Conservation (phyloP, 2,797 vertebrate species). For the Epinephelus coioides region DNA sequence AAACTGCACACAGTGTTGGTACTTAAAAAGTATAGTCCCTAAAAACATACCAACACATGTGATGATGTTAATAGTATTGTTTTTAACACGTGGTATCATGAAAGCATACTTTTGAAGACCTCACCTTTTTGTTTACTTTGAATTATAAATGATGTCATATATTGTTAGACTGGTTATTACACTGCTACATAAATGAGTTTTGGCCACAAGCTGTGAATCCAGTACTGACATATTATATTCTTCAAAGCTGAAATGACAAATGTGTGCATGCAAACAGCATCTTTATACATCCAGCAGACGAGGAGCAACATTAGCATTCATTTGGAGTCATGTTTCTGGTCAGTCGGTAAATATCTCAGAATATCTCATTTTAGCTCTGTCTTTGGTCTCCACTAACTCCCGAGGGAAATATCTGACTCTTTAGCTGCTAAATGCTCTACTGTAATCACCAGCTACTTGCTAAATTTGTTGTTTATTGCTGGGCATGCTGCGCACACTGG, state of each 20-base stretch:
- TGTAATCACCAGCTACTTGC: background rate
- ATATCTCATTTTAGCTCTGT: background rate
- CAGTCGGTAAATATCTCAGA: background rate
- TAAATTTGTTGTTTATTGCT: slow-evolving; percentile 7
- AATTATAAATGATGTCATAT: too few relatives aligned
- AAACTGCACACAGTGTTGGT: too few relatives aligned
- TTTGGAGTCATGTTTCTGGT: background rate
- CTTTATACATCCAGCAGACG: background rate
- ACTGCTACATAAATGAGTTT: background rate
- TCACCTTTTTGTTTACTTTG: too few relatives aligned
- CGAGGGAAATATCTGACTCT: background rate
- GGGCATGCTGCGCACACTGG: background rate
- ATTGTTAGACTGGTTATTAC: background rate
- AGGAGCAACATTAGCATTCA: background rate
- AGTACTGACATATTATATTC: background rate
- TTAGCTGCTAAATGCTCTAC: background rate
- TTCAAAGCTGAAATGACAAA: background rate
- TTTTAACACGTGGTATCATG: too few relatives aligned
- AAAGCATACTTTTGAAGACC: too few relatives aligned
- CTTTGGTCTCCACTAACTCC: background rate
- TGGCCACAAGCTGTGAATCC: background rate
- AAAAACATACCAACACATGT: too few relatives aligned
- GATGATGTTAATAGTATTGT: too few relatives aligned
- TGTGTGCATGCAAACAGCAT: background rate
- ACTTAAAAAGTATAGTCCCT: too few relatives aligned